Evolutionary conservation across 92 coral and sea anemone genomes (phyloP).

Genomic region (Ricordea florida): DNA sequence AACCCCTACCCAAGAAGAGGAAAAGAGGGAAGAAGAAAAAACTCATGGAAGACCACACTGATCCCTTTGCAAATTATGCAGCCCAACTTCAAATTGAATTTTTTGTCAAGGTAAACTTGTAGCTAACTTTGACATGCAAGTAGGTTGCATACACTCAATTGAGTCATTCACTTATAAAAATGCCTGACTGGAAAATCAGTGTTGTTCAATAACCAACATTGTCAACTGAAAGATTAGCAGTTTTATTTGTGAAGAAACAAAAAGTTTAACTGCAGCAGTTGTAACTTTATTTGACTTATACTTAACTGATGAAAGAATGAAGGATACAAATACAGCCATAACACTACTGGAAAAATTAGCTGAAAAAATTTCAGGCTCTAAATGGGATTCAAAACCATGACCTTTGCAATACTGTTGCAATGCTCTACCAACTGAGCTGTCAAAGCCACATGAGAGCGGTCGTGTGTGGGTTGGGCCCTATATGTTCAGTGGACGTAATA

Average conservation of each 20-base stretch:
- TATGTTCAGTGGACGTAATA: no score
- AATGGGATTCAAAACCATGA: no score
- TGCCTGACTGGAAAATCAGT: constrained; percentile 1
- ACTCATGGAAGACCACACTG: background rate
- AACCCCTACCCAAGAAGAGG: background rate
- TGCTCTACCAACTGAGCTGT: no score
- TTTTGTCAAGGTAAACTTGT: background rate
- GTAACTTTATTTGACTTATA: background rate
- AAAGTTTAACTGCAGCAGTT: background rate
- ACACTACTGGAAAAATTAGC: no score
- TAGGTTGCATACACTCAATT: background rate
- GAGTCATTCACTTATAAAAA: background rate
- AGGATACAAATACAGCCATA: no score
- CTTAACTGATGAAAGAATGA: no score
- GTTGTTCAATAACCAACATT: background rate
- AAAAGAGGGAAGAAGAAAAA: background rate
- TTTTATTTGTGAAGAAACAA: background rate
- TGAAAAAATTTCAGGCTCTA: no score
- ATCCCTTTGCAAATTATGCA: constrained; percentile 10
- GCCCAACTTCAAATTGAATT: constrained; percentile 24
- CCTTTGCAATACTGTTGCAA: no score
- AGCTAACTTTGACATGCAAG: background rate
- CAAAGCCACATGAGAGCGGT: no score
- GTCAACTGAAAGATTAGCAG: background rate
- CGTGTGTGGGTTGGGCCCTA: no score